These are phyloP conservation scores for Tuberolachnus salignus DNA, from an alignment of 2,888 invertebrate species.

Conservation along the genomic window DNA sequence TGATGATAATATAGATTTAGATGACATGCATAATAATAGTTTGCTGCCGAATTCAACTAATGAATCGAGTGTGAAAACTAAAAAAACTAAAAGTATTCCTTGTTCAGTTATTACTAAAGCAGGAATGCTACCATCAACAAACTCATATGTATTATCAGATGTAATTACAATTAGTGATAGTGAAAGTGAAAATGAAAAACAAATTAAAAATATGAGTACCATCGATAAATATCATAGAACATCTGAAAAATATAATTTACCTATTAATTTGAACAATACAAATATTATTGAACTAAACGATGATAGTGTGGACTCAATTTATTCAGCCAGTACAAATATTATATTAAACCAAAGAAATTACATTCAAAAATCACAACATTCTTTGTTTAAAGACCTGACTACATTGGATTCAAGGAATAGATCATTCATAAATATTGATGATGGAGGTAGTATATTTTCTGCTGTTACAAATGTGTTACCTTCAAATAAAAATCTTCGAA, in stretches of 20 bases:
- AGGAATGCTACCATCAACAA: background rate
- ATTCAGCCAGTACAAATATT: constrained; percentile 16
- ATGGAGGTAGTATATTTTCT: background rate
- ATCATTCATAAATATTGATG: constrained; percentile 1
- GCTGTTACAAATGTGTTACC: background rate
- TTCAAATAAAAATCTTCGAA: background rate
- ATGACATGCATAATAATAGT: background rate
- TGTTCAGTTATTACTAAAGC: background rate
- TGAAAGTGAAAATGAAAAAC: too few species aligned
- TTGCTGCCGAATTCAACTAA: background rate
- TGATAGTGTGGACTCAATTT: constrained; percentile 30
- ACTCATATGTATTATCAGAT: background rate
- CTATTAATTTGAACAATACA: background rate
- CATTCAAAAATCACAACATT: background rate
- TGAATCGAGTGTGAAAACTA: background rate
- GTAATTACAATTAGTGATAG: constrained; percentile 44
- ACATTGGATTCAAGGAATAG: background rate
- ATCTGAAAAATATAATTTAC: background rate
- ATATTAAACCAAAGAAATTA: background rate
- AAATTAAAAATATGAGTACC: constrained; percentile 5
- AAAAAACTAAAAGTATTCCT: background rate
- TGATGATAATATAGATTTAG: background rate
- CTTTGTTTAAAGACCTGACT: background rate
- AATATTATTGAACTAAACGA: constrained; percentile 29
- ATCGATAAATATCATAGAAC: background rate